phyloP scores from a whole-genome alignment of 2,888 invertebrate species.

The Mythimna ferrago region DNA sequence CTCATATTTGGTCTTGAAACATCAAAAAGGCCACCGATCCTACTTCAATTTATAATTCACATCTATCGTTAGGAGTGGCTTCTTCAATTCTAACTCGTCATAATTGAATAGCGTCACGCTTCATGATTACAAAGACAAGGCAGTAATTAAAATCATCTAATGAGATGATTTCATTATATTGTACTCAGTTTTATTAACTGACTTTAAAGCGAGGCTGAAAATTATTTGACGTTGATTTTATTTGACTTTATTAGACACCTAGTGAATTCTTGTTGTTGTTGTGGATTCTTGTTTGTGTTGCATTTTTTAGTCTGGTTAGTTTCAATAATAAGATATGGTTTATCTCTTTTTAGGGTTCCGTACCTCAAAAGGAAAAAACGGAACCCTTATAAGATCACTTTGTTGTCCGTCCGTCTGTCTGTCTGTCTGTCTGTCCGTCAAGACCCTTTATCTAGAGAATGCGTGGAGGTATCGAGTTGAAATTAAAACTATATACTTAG shows the following conservation, averaged over 20 bases:
- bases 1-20: not conserved
- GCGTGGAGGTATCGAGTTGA: no score
- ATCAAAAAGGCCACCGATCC: not conserved
- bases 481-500: no score
- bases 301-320: not conserved
- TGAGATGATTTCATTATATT: slow-evolving; percentile 42
- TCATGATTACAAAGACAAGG: slow-evolving; percentile 30
- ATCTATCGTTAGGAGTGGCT: slow-evolving; percentile 31
- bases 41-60: not conserved
- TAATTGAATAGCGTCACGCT: slow-evolving; percentile 46
- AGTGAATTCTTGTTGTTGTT: not conserved
- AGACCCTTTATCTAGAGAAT: no score
- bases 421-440: no score
- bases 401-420: no score
- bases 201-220: slow-evolving; percentile 14
- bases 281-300: not conserved
- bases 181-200: slow-evolving; percentile 27
- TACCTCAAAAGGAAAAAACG: no score
- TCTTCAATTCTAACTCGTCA: slow-evolving; percentile 20
- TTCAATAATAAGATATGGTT: not conserved
- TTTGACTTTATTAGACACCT: not conserved
- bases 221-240: slow-evolving; percentile 27
- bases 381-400: no score
- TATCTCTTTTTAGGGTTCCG: not conserved
- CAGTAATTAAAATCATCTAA: slow-evolving; percentile 45